Conservation (phyloP, 2,113 vertebrate species). For the Tonatia bakeri region DNA sequence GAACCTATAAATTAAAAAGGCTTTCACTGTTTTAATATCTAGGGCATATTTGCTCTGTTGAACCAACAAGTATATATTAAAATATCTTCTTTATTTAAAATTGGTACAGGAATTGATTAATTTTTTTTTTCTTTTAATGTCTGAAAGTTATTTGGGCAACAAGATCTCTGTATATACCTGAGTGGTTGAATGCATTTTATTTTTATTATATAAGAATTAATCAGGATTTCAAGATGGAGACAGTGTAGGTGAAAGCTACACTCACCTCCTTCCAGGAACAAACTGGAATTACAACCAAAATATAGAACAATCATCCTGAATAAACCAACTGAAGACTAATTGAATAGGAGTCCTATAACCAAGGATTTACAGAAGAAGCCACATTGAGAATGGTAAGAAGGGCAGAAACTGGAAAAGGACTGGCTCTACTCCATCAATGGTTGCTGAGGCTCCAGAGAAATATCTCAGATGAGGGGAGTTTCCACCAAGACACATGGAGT, state of each 20-base stretch:
- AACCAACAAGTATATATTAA: not conserved
- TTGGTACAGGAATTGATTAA: not conserved
- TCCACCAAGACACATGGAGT: not conserved
- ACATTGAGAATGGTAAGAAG: not conserved
- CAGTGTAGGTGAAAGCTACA: not conserved
- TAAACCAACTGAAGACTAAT: not conserved
- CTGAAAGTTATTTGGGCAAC: not conserved
- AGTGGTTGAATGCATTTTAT: not conserved
- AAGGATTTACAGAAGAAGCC: not conserved
- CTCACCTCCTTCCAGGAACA: not conserved
- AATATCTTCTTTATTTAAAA: slow-evolving; percentile 1
- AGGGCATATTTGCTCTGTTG: not conserved
- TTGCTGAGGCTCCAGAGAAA: too few species aligned
- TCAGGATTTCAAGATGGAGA: not conserved
- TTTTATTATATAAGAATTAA: slow-evolving; percentile 1
- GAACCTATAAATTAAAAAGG: not conserved
- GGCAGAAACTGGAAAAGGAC: not conserved
- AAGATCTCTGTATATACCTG: not conserved
- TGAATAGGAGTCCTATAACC: not conserved
- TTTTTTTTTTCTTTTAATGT: not conserved
- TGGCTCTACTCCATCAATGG: not conserved
- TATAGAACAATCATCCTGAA: not conserved
- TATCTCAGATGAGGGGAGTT: not conserved
- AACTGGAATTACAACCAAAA: not conserved
- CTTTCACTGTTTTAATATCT: not conserved